These are phyloP conservation scores for Acrobasis suavella DNA, from an alignment of 2,888 invertebrate genomes.

Conservation along the genomic window DNA sequence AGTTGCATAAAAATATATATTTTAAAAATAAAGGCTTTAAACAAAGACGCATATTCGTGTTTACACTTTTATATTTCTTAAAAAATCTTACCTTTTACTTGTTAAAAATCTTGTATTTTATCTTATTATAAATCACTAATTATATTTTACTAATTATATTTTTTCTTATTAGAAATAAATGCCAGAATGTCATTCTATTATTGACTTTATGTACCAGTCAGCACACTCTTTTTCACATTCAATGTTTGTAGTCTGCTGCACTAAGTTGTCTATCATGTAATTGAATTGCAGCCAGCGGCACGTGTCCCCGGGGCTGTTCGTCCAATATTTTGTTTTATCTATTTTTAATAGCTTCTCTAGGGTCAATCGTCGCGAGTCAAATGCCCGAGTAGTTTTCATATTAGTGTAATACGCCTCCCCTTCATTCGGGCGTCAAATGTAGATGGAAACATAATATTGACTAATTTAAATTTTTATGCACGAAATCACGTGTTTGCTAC, in stretches of 20 bases:
- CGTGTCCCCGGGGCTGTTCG: slow-evolving; percentile 53
- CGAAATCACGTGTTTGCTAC: slow-evolving; percentile 16
- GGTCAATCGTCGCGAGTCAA: slow-evolving; percentile 68
- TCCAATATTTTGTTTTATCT: slow-evolving; percentile 74
- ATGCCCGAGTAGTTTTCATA: slow-evolving; percentile 53
- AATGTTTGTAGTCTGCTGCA: neutral
- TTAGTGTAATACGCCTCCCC: neutral
- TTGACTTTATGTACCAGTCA: too few species aligned
- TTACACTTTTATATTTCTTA: too few species aligned
- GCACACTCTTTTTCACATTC: neutral
- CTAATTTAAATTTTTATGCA: slow-evolving; percentile 18
- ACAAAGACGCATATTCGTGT: too few species aligned
- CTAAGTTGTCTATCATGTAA: slow-evolving; percentile 48
- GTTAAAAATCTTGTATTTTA: too few species aligned
- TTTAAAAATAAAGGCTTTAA: too few species aligned
- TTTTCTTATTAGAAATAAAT: too few species aligned
- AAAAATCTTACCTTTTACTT: too few species aligned
- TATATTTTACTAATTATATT: too few species aligned
- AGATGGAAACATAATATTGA: slow-evolving; percentile 20
- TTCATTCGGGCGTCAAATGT: slow-evolving; percentile 1
- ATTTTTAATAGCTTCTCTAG: slow-evolving; percentile 73
- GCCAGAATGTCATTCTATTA: too few species aligned
- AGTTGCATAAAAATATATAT: too few species aligned
- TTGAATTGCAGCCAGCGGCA: slow-evolving; percentile 61
- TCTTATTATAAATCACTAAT: too few species aligned